Conservation (phyloP, 2,797 vertebrate genomes). For the Apodemus agrarius region DNA sequence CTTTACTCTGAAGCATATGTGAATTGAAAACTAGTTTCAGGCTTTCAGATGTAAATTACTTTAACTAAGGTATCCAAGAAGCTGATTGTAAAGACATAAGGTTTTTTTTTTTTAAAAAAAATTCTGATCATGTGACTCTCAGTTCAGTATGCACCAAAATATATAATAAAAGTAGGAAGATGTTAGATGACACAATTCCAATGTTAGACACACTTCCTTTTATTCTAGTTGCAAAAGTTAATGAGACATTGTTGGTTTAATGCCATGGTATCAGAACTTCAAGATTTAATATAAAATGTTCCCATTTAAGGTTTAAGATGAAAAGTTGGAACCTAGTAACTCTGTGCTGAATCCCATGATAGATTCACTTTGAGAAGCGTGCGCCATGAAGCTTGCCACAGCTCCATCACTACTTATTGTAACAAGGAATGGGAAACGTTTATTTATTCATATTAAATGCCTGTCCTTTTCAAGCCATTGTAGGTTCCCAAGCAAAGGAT, state of each 20-base stretch:
- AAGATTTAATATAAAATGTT: not conserved
- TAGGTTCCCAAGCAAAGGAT: not conserved
- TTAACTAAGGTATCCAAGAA: not conserved
- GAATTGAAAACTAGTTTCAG: not conserved
- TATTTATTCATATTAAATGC: not conserved
- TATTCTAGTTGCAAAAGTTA: not conserved
- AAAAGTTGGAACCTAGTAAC: not conserved
- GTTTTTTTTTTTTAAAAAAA: not conserved
- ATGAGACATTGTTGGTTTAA: not conserved
- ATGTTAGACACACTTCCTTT: not conserved
- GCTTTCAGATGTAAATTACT: not conserved
- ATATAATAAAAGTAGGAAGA: not conserved
- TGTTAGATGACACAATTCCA: not conserved
- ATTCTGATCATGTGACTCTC: not conserved
- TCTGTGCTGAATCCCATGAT: too few relatives aligned
- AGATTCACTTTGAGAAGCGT: not conserved
- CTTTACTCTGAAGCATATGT: not conserved
- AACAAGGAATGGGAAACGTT: too few relatives aligned
- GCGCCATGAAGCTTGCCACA: not conserved
- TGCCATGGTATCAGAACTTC: not conserved
- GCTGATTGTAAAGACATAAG: not conserved
- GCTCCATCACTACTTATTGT: not conserved
- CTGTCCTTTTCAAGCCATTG: not conserved
- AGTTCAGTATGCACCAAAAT: not conserved
- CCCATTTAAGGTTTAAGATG: not conserved